These are phyloP conservation scores for Choristoneura fumiferana DNA, from an alignment of 1,140 invertebrate genomes.

Conservation along the genomic window DNA sequence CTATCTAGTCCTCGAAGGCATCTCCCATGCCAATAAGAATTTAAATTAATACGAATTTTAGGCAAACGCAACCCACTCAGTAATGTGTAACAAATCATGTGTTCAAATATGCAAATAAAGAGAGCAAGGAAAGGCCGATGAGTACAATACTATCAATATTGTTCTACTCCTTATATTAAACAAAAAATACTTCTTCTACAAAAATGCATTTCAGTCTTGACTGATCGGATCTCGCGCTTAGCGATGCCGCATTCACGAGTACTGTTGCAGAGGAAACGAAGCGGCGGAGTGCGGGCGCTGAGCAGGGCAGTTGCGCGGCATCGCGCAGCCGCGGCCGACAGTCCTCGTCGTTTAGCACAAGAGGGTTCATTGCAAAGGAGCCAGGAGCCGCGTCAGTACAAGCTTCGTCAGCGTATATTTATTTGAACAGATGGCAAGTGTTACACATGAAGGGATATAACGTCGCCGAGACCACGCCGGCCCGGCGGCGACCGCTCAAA, in stretches of 20 bases:
- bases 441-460: slow-evolving; percentile 56
- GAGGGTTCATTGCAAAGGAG: slow-evolving; percentile 33
- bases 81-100: slow-evolving; percentile 51
- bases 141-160: slow-evolving; percentile 29
- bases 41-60: slow-evolving; percentile 28
- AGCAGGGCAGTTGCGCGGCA: background rate
- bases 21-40: slow-evolving; percentile 8
- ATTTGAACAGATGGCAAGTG: slow-evolving; percentile 69
- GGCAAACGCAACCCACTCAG: slow-evolving; percentile 41
- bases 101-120: slow-evolving; percentile 58
- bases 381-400: slow-evolving; percentile 25
- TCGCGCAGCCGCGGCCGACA: slow-evolving; percentile 2
- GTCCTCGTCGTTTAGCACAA: slow-evolving; percentile 40
- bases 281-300: too few relatives aligned
- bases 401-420: slow-evolving; percentile 27
- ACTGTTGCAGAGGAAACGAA: too few relatives aligned
- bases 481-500: slow-evolving; percentile 31
- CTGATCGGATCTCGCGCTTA: slow-evolving; percentile 30
- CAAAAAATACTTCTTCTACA: slow-evolving; percentile 51
- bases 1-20: slow-evolving; percentile 40
- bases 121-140: slow-evolving; percentile 60
- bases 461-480: slow-evolving; percentile 5
- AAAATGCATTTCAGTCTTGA: slow-evolving; percentile 56
- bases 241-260: background rate
- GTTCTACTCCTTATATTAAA: slow-evolving; percentile 25